Percentiles rank a stretch among this genome's conserved stretches.
Conservation (phyloP, 1,140 invertebrate genomes). For the Aphis craccivora region DNA sequence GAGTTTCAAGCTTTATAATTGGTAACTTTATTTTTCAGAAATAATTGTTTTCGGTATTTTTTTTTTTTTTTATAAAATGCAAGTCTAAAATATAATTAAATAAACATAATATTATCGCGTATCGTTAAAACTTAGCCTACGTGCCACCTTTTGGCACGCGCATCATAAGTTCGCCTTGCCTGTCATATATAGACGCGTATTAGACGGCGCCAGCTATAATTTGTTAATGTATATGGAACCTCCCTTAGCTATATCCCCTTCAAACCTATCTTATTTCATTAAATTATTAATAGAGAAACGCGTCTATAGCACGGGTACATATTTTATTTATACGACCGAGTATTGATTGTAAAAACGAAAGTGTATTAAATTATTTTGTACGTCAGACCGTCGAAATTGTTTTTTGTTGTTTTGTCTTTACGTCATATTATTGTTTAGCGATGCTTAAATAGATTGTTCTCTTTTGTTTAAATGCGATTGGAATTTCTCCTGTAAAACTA, state of each 20-base stretch:
- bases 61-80: no score
- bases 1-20: no score
- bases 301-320: not conserved
- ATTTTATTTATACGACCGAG: not conserved
- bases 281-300: not conserved
- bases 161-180: no score
- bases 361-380: not conserved
- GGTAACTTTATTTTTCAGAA: no score
- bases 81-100: no score
- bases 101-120: no score
- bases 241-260: not conserved
- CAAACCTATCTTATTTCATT: constrained; percentile 7
- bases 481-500: not conserved
- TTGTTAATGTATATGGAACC: not conserved
- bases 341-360: not conserved
- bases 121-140: no score
- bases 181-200: not conserved
- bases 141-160: no score
- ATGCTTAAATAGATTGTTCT: not conserved
- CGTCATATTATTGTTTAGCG: not conserved
- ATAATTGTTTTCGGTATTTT: no score
- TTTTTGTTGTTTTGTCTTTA: not conserved
- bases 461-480: not conserved
- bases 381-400: not conserved
- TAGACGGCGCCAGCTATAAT: not conserved